These are phyloP conservation scores for Chloebia gouldiae DNA, from an alignment of 2,113 vertebrate species.

Conservation along the genomic window DNA sequence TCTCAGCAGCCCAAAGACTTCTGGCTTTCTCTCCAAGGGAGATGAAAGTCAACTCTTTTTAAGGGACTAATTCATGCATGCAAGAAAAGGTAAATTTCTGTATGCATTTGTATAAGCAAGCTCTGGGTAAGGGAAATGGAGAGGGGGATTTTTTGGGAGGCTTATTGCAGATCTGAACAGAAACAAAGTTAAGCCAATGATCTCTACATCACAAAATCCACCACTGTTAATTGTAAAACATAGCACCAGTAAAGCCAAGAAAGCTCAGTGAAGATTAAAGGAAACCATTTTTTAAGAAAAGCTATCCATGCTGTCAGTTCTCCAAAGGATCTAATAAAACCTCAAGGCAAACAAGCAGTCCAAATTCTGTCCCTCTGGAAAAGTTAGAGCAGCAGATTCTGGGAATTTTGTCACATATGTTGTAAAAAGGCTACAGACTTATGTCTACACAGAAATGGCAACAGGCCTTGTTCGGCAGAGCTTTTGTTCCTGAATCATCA, in stretches of 20 bases:
- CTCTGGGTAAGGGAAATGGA: neutral
- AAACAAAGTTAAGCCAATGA: neutral
- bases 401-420: neutral
- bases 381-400: neutral
- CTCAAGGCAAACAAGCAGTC: neutral
- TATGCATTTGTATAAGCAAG: neutral
- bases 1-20: neutral
- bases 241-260: neutral
- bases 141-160: neutral
- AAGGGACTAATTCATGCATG: neutral
- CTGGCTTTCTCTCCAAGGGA: neutral
- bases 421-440: neutral
- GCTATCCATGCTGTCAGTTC: neutral
- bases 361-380: neutral
- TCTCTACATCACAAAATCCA: neutral
- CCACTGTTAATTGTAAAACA: neutral
- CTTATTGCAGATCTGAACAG: neutral
- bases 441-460: neutral
- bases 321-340: neutral
- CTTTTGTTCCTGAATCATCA: neutral
- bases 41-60: neutral
- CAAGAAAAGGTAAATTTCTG: neutral
- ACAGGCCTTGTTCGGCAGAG: neutral
- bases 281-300: neutral
- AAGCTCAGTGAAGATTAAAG: neutral